Evolutionary conservation across 2,888 invertebrate species (phyloP).

Genomic region (Pachliopta kotzebuea): DNA sequence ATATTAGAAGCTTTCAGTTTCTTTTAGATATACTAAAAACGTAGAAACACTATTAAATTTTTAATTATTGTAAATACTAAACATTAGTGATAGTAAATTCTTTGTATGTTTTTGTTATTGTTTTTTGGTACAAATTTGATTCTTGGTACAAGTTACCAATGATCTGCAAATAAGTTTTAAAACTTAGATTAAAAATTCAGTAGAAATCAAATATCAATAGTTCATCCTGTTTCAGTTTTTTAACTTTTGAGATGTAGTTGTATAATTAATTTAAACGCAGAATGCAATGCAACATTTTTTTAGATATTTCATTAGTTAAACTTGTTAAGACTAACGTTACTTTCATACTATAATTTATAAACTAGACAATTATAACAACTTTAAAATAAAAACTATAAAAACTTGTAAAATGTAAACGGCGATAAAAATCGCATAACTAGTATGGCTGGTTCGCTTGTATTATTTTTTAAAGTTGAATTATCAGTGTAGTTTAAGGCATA

Average conservation of each 20-base stretch:
- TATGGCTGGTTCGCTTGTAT: constrained; percentile 15
- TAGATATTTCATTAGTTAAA: background rate
- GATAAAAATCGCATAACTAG: constrained; percentile 27
- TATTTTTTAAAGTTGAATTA: constrained; percentile 27
- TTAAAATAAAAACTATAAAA: constrained; percentile 21
- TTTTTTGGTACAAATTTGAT: too few relatives aligned
- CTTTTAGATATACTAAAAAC: too few relatives aligned
- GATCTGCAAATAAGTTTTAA: background rate
- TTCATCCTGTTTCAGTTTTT: background rate
- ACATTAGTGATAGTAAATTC: too few relatives aligned
- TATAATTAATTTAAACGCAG: background rate
- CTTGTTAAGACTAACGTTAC: constrained; percentile 8
- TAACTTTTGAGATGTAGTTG: background rate
- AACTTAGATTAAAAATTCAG: background rate
- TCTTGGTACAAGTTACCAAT: background rate
- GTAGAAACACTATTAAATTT: too few relatives aligned
- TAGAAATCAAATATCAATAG: background rate
- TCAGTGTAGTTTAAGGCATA: constrained; percentile 15
- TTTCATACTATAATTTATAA: constrained; percentile 6
- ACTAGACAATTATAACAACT: constrained; percentile 11
- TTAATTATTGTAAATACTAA: too few relatives aligned
- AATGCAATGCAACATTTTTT: background rate
- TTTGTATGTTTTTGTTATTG: too few relatives aligned
- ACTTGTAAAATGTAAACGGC: constrained; percentile 13
- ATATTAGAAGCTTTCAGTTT: too few relatives aligned